Conservation (phyloP, 2,113 vertebrate species). For the Synchiropus splendidus region DNA sequence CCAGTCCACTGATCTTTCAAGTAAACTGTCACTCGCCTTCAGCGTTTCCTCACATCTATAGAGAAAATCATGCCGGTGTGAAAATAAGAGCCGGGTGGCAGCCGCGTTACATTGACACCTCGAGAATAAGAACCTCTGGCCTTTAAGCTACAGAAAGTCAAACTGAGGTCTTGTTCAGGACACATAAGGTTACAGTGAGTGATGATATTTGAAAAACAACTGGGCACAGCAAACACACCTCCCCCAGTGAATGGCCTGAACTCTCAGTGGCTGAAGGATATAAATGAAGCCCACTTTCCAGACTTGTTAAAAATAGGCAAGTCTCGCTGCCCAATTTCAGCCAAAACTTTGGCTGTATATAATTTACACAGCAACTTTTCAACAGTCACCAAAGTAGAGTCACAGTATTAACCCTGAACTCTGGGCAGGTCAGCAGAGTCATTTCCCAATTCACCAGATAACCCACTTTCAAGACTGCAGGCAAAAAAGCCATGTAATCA, state of each 20-base stretch:
- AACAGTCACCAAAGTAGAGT: too few relatives aligned
- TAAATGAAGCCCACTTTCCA: constrained; percentile 37
- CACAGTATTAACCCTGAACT: too few relatives aligned
- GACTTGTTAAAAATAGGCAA: constrained; percentile 33
- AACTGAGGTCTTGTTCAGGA: constrained; percentile 20
- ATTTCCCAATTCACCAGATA: too few relatives aligned
- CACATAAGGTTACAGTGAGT: constrained; percentile 26
- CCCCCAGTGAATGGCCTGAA: constrained; percentile 34
- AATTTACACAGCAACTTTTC: constrained; percentile 5
- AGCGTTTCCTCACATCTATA: too few relatives aligned
- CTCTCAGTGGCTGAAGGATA: constrained; percentile 36
- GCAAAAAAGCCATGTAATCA: too few relatives aligned
- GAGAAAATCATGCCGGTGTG: background rate
- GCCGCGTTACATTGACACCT: constrained; percentile 8
- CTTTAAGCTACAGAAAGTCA: constrained; percentile 8
- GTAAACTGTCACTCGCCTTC: constrained; percentile 5
- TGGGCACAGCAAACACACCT: constrained; percentile 45
- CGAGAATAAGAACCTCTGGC: constrained; percentile 3
- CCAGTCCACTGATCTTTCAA: constrained; percentile 4
- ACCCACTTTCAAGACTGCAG: too few relatives aligned
- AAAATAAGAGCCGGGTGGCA: constrained; percentile 7
- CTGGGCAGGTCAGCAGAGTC: too few relatives aligned
- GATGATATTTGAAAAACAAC: constrained; percentile 56
- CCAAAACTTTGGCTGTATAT: constrained; percentile 12
- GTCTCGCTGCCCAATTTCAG: constrained; percentile 21